Percentiles rank a stretch among this genome's conserved stretches.
Conservation (phyloP, 1,140 invertebrate genomes). For the Berghia stephanieae region DNA sequence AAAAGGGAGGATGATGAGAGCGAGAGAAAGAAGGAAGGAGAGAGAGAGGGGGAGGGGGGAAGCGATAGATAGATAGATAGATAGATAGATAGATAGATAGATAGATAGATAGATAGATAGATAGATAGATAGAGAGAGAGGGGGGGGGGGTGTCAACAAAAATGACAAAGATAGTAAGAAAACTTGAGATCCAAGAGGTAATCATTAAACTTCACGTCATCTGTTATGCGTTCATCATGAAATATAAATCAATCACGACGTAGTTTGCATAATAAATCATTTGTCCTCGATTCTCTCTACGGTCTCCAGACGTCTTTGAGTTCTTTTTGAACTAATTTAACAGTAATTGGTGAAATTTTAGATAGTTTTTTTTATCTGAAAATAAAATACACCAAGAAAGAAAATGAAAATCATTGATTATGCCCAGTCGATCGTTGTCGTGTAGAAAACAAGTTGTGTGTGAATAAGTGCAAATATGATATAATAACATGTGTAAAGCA, state of each 20-base stretch:
- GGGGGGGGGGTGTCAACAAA: background rate
- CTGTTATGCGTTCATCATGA: background rate
- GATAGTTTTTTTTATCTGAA: too few relatives aligned
- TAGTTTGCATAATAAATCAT: background rate
- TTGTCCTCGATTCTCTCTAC: background rate
- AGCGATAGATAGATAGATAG: too few relatives aligned
- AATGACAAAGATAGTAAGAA: background rate
- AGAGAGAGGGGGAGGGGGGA: background rate
- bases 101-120: background rate
- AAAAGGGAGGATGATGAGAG: background rate
- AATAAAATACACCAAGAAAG: too few relatives aligned
- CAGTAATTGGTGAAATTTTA: too few relatives aligned
- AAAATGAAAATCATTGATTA: too few relatives aligned
- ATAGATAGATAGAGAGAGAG: too few relatives aligned
- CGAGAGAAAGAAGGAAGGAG: background rate
- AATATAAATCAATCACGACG: background rate
- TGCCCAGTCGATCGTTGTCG: too few relatives aligned
- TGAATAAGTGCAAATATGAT: background rate
- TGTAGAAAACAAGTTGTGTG: background rate
- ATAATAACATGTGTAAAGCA: background rate
- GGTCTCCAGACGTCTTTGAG: background rate
- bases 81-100: background rate
- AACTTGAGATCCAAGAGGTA: background rate
- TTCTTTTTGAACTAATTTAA: too few relatives aligned
- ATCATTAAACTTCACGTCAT: background rate